These are phyloP conservation scores for Macroglossus sobrinus DNA, from an alignment of 2,113 vertebrate genomes.

Conservation along the genomic window DNA sequence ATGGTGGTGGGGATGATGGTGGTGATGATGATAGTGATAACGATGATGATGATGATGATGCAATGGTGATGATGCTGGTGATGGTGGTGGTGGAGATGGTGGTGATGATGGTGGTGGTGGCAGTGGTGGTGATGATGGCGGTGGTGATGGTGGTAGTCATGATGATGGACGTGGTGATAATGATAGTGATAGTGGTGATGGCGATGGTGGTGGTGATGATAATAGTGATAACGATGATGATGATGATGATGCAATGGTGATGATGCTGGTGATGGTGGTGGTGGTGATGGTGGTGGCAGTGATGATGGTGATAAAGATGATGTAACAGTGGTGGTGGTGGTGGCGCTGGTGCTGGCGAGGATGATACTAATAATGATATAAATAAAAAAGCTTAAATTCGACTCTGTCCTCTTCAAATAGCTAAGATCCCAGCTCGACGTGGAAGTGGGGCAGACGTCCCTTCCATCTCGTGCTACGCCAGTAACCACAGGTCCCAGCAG, in stretches of 20 bases:
- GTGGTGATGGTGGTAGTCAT: too few species aligned
- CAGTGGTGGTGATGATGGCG: too few species aligned
- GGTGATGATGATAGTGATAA: background rate
- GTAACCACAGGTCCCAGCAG: background rate
- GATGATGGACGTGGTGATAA: too few species aligned
- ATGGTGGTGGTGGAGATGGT: fast-evolving
- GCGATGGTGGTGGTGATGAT: too few species aligned
- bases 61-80: background rate
- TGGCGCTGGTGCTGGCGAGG: background rate
- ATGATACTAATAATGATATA: too few species aligned
- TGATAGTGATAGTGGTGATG: background rate
- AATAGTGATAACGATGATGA: background rate
- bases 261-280: too few species aligned
- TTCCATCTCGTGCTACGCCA: background rate
- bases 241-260: fast-evolving
- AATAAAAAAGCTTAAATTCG: background rate
- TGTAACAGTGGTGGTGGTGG: too few species aligned
- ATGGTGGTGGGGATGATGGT: background rate
- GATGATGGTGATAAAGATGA: background rate
- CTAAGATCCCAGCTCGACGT: background rate
- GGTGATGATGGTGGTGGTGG: too few species aligned
- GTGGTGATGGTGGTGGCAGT: background rate
- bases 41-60: background rate
- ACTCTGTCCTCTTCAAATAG: background rate
- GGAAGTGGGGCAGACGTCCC: background rate